Evolutionary conservation across 1,140 invertebrate genomes (phyloP), one percentile per base, ranked within the genome.

Genomic region (Aphelenchoides avenae): DNA sequence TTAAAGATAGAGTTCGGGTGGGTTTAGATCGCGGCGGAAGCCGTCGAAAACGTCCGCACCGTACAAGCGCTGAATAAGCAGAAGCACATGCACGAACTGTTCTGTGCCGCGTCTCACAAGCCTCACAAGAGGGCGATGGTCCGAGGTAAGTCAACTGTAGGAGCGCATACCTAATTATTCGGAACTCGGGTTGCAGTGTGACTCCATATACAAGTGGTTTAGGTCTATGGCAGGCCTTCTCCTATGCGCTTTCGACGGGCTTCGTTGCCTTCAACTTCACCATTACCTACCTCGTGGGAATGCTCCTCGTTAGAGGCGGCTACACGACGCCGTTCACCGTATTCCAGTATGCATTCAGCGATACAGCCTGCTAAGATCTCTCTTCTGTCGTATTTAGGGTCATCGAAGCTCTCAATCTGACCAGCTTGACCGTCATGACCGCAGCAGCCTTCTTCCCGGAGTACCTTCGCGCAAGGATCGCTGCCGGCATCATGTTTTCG

Each of bases 391-490:
- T 52, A 18, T 51, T 58, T 13, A 56, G 54, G 54, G 71, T 73
- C 0, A 68, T 78, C n/a, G 73, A 66, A 47, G 66, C 64, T 1
- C 29, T 77, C 20, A 64, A 61, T 24, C 68, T 77, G 53, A 55
- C 58, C 22, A 44, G 49, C 43, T 53, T 71, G 34, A 33, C 46
- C 33, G 31, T 69, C 0, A 78, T 76, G 40, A 71, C 76, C 44
- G 69, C 72, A 0, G 60, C 75, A 2, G 75, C 78, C 5, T 79
- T 78, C 46, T 57, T 78, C 26, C 79, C 79, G 1, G 79, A 80
- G 52, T 80, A 79, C 51, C 57, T 75, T 9, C 78, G 78, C 60
- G 79, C 78, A 6, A 62, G 68, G 33, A 63, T 76, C 13, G 68
- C 79, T 1, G 76, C 77, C 13, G 78, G 69, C 5, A 42, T 75